Base-by-base conservation (phyloP, 2,888 invertebrate genomes). In the Neocrepidodera transversa region DNA sequence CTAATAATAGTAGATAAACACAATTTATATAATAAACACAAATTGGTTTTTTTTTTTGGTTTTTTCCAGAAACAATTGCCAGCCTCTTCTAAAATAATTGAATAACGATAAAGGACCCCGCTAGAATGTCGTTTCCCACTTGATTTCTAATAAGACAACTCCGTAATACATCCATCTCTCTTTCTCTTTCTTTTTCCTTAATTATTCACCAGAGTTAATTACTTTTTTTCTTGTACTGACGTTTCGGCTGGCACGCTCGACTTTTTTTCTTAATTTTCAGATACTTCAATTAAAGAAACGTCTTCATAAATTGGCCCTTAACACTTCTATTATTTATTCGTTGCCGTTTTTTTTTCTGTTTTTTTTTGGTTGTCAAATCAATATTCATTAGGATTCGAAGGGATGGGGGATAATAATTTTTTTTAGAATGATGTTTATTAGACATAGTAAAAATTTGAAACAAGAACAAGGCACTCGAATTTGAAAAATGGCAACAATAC, bases 121-220 rank as follows among this genome's bases (percentile, higher is more conserved):
- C 18, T 13, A 36, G 38, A n/a, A 38, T 38, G 38, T 26, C 60
- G 45, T 53, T 38, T 55, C 63, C 59, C 60, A 58, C 60, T 65
- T 63, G 67, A 67, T 67, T 67, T 63, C 65, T 67, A 65, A 67
- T 67, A 67, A 65, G 67, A 63, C 64, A 58, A 45, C 20, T 52
- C 36, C 47, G 61, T 60, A 66, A 66, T 66, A 66, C 66, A 68
- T 68, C 30, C 32, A 60, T 66, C 66, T 65, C 36, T 48, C 35
- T 32, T 32, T 40, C 28, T 51, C 40, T 38, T 38, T 38, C 38
- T 50, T 18, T n/a, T 66, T 51, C 61, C 64, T 72, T 70, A 72
- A 71, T 72, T 72, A 72, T 72, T 72, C 72, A 72, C 69, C 56
- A 65, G 64, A 72, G 72, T 72, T 71, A 72, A 72, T 72, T 72